Base-by-base conservation (phyloP, 2,888 invertebrate genomes). In the Lissocephala sabroskyi region DNA sequence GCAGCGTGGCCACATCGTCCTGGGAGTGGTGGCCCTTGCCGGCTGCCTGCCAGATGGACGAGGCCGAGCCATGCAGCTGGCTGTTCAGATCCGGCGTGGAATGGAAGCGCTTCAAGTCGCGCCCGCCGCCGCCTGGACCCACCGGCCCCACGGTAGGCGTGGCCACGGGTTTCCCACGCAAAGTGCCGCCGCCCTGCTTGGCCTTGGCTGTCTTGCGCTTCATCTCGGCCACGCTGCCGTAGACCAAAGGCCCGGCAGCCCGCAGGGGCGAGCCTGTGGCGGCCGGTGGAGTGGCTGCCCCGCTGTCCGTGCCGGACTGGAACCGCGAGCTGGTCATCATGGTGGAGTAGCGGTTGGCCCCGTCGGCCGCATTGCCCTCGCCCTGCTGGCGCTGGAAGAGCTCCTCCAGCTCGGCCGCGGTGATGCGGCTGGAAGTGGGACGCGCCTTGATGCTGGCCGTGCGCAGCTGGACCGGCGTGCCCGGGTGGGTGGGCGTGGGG, bases 161-260 rank as follows among this genome's bases (percentile, higher is more conserved):
- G 29, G 83, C 67, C 49, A 85, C 85, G 1, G 85, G 85, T 41
- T 85, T 85, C 17, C 83, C 84, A 7, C 83, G 79, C 2, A 85
- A 45, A 0, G 85, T 84, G 48, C 85, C 85, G 45, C 82, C 81
- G 55, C 84, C 82, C 2, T 76, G 65, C 49, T 82, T 84, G 51
- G 75, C 81, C 11, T 92, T 91, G 46, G 96, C 89, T 84, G 68
- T 52, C 46, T 92, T 92, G 47, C 97, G 89, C 84, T 97, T 97
- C 97, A 97, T 96, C 84, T 97, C 96, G 0, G 96, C 94, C 35
- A 96, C 96, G 80, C 96, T 96, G 36, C 95, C 94, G 85, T 96
- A 97, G 30, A 96, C 95, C 41, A 89, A 86, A 2, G 88, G 86
- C 1, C 87, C 84, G 0, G 50, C 40, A n/a, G n/a, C n/a, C 65